Evolutionary conservation across 1,140 invertebrate species (phyloP), one percentile per base, ranked within the genome.

Genomic region (Contarinia nasturtii): DNA sequence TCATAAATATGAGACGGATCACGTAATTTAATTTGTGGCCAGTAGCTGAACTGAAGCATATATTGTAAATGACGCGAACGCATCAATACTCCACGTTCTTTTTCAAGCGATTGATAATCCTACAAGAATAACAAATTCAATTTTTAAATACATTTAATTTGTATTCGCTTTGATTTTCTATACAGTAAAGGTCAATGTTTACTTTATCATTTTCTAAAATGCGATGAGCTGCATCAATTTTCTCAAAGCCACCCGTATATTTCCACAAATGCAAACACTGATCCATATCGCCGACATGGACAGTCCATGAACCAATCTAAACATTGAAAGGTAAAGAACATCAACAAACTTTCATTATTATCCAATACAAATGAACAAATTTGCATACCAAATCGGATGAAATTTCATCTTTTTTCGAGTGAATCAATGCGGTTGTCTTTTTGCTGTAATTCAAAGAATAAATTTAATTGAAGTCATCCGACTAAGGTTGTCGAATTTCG

Each of bases 231-330:
- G 76, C 71, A 67, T 93, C 88, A 55, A 94, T 79, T 49, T 79
- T 80, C 54, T 83, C 76, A 64, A 93, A 97, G 21, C 93, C 92
- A 50, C 90, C 89, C 43, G 77, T 83, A 60, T 91, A 94, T 55
- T 80, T 79, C 91, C 91, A 97, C 37, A 97, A 71, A 67, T 97
- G 91, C 50, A 96, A 68, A 27, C 87, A 87, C 69, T 97, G 92
- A 73, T 98, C 93, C 69, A 95, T 81, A 61, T 95, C 91, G n/a
- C 94, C 94, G 41, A 96, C 86, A 51, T 86, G 82, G 8, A 96
- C 92, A 7, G 75, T 82, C 83, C 84, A 90, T 54, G 83, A 86
- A 51, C 79, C 85, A 37, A 87, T 77, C n/a, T n/a, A n/a, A n/a
- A n/a, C n/a, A n/a, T n/a, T n/a, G n/a, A n/a, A n/a, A n/a, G n/a